Evolutionary conservation across 2,888 invertebrate genomes (phyloP).

Genomic region (Macroteleia sp.): DNA sequence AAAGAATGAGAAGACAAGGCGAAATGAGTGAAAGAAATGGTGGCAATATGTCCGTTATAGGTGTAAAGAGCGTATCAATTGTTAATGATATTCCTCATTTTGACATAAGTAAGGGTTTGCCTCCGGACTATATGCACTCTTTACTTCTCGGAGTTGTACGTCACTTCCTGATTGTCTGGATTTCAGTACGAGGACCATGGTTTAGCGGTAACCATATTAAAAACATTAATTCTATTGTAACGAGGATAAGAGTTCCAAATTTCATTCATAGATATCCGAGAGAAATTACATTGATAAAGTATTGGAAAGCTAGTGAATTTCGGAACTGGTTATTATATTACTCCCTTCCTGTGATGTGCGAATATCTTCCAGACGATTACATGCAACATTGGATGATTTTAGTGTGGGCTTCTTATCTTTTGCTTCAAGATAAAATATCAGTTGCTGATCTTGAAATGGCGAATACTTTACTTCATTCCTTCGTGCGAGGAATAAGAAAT

Average conservation of each 20-base stretch:
- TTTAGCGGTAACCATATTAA: not conserved
- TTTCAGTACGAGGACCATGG: not conserved
- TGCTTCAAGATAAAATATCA: not conserved
- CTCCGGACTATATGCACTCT: too few species aligned
- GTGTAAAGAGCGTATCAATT: too few species aligned
- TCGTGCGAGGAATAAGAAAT: not conserved
- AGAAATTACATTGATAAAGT: not conserved
- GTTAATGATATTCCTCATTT: too few species aligned
- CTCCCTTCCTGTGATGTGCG: not conserved
- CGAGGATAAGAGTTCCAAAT: not conserved
- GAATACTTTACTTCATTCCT: too few species aligned
- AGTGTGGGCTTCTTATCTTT: not conserved
- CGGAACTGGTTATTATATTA: conserved; percentile 1
- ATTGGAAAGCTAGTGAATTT: conserved; percentile 8
- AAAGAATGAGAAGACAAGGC: too few species aligned
- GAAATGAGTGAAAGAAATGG: too few species aligned
- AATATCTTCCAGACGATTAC: not conserved
- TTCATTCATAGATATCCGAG: not conserved
- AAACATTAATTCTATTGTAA: too few species aligned
- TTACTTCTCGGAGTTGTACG: too few species aligned
- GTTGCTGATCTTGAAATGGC: not conserved
- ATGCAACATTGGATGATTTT: conserved; percentile 5
- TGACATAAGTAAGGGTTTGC: too few species aligned
- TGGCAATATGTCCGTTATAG: too few species aligned
- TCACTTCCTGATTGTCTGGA: not conserved